Conservation (phyloP, 2,113 vertebrate species). For the Ciconia stormi region DNA sequence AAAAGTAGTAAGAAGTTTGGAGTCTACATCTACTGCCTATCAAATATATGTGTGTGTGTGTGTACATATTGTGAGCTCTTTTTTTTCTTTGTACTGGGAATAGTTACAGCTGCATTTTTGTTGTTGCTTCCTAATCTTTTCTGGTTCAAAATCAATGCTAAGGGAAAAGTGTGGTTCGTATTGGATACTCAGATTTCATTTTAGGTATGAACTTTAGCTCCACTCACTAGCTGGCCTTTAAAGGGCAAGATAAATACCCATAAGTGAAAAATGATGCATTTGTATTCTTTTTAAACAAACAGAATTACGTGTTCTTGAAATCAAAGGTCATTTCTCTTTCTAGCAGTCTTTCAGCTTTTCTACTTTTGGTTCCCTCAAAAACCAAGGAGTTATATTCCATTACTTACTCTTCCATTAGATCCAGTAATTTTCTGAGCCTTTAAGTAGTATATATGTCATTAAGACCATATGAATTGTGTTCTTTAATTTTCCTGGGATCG, state of each 20-base stretch:
- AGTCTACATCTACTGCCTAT: background rate
- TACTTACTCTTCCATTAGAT: background rate
- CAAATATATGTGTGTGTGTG: background rate
- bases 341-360: background rate
- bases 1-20: background rate
- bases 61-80: background rate
- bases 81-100: background rate
- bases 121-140: background rate
- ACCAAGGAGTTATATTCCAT: background rate
- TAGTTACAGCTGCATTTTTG: background rate
- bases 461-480: background rate
- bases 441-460: background rate
- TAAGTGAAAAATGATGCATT: conserved; percentile 52
- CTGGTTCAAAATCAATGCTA: conserved; percentile 7
- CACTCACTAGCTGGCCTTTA: conserved; percentile 43
- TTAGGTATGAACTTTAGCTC: conserved; percentile 45
- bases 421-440: background rate
- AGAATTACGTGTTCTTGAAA: conserved; percentile 4
- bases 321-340: conserved; percentile 20
- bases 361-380: background rate
- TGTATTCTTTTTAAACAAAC: conserved; percentile 44
- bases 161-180: background rate
- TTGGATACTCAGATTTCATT: background rate
- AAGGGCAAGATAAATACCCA: conserved; percentile 47
- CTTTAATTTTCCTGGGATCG: background rate